These are phyloP conservation scores for Pseudomyrmex gracilis DNA, from an alignment of 1,140 invertebrate genomes.

Conservation along the genomic window DNA sequence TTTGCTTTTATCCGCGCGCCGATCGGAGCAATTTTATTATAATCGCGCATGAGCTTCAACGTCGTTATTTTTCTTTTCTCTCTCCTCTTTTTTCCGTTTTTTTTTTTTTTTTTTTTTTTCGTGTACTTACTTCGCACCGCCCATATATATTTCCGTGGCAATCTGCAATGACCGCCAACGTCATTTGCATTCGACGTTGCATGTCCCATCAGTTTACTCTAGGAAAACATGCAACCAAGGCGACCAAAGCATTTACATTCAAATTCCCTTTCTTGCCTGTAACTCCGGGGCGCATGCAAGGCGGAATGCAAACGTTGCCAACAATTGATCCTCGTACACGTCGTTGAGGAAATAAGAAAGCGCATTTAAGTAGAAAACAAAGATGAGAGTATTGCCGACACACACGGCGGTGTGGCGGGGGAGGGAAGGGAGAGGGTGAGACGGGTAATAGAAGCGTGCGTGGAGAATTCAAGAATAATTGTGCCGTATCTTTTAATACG, in stretches of 20 bases:
- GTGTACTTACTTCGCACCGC: slow-evolving; percentile 17
- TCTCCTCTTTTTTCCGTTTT: background rate
- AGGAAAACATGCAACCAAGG: slow-evolving; percentile 74
- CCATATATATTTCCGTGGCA: slow-evolving; percentile 70
- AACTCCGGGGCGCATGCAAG: slow-evolving; percentile 63
- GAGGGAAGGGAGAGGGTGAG: too few species aligned
- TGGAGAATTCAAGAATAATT: slow-evolving; percentile 69
- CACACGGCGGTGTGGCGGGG: slow-evolving; percentile 31
- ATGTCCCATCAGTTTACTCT: slow-evolving; percentile 76
- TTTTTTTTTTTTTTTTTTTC: background rate
- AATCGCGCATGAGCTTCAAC: slow-evolving; percentile 70
- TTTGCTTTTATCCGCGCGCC: slow-evolving; percentile 59
- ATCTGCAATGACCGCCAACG: slow-evolving; percentile 73
- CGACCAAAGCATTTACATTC: slow-evolving; percentile 74
- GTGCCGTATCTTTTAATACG: slow-evolving; percentile 53
- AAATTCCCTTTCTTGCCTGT: slow-evolving; percentile 70
- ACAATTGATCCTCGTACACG: slow-evolving; percentile 69
- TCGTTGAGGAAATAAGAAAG: slow-evolving; percentile 67
- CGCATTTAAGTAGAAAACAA: slow-evolving; percentile 66
- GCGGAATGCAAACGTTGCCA: slow-evolving; percentile 62
- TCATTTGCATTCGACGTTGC: slow-evolving; percentile 77
- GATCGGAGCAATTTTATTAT: slow-evolving; percentile 75
- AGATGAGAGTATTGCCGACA: slow-evolving; percentile 28
- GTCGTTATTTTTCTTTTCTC: slow-evolving; percentile 41
- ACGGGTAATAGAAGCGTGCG: slow-evolving; percentile 31